Evolutionary conservation across 2,888 invertebrate species (phyloP), one percentile per base, ranked within the genome.

Genomic region (Heliconius sara): DNA sequence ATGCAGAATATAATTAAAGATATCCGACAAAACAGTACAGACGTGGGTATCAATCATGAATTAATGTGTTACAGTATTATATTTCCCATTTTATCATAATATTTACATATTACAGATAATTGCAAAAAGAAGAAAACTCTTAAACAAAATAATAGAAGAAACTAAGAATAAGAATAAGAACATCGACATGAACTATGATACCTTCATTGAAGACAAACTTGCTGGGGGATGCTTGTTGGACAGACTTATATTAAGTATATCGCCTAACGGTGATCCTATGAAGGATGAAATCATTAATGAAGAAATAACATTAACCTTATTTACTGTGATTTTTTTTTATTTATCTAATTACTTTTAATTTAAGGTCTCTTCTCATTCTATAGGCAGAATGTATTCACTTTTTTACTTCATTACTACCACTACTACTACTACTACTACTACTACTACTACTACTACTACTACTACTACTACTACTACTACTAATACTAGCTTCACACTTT

Each of bases 211-310:
- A 30, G 84, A 85, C 30, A 86, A 85, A 80, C 76, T 86, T 3
- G 83, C 84, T 52, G 80, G 84, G 27, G 83, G 79, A 16, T 87
- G 85, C 65, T 77, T 89, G 19, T 81, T 89, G 34, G 89, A 89
- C 76, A 85, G 84, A n/a, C 83, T 88, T 12, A 76, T 89, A 12
- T 80, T 86, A 0, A 87, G 85, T 57, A 86, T 83, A 72, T 79
- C 85, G 10, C 81, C 84, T 25, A 85, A 85, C 75, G 88, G 87
- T 2, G 83, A 86, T 4, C 82, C 84, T 0, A 82, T 84, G 19
- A 85, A 87, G 4, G 86, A 88, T 70, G 85, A 86, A 7, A 83
- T 85, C 34, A 88, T 88, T 65, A 85, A 85, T 71, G 88, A 88
- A 68, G 88, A 88, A 84, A 83, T 88, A 34, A 87, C 84, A 63